Evolutionary conservation across 2,888 invertebrate species (phyloP).

Genomic region (Polyommatus iphigenia): DNA sequence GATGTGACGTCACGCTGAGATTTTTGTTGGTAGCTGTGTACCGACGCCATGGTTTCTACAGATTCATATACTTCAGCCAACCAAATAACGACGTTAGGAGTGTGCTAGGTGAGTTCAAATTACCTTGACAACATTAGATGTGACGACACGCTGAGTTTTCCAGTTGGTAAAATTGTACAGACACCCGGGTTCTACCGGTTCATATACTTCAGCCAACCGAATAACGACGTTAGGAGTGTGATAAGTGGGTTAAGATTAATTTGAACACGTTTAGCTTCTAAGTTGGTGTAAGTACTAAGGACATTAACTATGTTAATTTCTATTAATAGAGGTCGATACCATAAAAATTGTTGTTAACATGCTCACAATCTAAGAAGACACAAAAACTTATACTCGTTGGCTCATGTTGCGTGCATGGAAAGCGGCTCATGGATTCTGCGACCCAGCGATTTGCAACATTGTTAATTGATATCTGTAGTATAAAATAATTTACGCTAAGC

Average conservation of each 20-base stretch:
- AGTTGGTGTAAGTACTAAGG: too few relatives aligned
- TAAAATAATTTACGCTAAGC: too few relatives aligned
- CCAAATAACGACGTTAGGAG: constrained; percentile 83
- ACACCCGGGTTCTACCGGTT: constrained; percentile 73
- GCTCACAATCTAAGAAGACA: too few relatives aligned
- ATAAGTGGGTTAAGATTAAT: constrained; percentile 59
- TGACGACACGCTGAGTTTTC: not conserved
- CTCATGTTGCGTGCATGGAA: too few relatives aligned
- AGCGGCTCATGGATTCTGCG: too few relatives aligned
- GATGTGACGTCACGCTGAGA: too few relatives aligned
- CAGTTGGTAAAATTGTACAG: constrained; percentile 80
- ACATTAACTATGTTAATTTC: too few relatives aligned
- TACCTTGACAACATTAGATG: not conserved
- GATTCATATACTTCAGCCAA: constrained; percentile 77
- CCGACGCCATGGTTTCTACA: constrained; percentile 83
- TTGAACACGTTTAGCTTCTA: not conserved
- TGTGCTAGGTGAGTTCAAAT: constrained; percentile 71
- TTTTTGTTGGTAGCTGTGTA: constrained; percentile 53
- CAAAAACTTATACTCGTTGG: too few relatives aligned
- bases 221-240: constrained; percentile 82
- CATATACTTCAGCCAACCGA: constrained; percentile 61
- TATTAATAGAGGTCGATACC: too few relatives aligned
- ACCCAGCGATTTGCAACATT: too few relatives aligned
- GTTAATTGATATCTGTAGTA: too few relatives aligned
- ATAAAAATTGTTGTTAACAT: too few relatives aligned